These are phyloP conservation scores for Pogonocichla stellata DNA, from an alignment of 2,113 vertebrate species.

Conservation along the genomic window DNA sequence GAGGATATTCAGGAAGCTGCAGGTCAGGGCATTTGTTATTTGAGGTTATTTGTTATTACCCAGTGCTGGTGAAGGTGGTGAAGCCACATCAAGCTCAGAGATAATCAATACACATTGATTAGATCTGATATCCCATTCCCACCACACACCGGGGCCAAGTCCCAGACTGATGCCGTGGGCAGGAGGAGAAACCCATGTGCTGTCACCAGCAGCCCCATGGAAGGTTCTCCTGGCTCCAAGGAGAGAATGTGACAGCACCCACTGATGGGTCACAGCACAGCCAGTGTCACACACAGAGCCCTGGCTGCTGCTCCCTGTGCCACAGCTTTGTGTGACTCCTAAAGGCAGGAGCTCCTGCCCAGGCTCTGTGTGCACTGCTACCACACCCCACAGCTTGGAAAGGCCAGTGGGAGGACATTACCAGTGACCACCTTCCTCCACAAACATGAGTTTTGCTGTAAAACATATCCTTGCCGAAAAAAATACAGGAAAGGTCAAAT, in stretches of 20 bases:
- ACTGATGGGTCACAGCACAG: neutral
- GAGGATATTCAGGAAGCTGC: neutral
- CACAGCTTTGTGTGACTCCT: neutral
- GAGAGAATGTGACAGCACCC: neutral
- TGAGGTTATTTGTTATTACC: too few relatives aligned
- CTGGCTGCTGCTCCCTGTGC: neutral
- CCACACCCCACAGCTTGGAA: neutral
- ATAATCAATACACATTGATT: neutral
- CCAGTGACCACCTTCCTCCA: neutral
- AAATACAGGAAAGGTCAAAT: neutral
- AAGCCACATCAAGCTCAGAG: neutral
- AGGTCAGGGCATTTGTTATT: neutral
- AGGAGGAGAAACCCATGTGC: fast-evolving
- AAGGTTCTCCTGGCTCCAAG: neutral
- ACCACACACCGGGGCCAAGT: neutral
- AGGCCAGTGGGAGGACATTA: neutral
- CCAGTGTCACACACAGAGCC: neutral
- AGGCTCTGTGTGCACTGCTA: neutral
- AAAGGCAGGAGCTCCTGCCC: neutral
- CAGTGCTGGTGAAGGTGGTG: too few relatives aligned
- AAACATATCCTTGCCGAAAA: neutral
- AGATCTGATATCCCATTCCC: neutral
- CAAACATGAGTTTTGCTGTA: neutral
- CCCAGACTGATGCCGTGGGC: fast-evolving
- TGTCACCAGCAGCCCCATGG: neutral